Percentiles rank a stretch among this genome's conserved stretches.
These are phyloP conservation scores for Antrozous pallidus DNA, from an alignment of 2,797 vertebrate species.

Conservation along the genomic window DNA sequence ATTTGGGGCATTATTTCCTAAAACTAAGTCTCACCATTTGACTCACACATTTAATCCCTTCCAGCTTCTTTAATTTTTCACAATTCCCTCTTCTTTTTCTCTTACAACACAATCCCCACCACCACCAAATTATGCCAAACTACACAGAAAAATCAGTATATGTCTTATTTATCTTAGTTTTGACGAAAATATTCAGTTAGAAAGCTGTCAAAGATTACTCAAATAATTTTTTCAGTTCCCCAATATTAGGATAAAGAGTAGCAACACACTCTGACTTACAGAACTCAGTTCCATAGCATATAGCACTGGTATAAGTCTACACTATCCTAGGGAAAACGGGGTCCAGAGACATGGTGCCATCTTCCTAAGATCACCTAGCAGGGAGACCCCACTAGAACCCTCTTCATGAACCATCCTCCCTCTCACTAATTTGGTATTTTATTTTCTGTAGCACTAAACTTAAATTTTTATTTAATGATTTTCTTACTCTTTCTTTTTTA, in stretches of 20 bases:
- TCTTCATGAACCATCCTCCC: neutral
- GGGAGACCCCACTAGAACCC: neutral
- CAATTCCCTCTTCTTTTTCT: neutral
- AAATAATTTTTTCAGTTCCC: neutral
- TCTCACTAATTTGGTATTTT: neutral
- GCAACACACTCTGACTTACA: neutral
- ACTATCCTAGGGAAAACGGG: neutral
- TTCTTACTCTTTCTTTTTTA: neutral
- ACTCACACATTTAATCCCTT: neutral
- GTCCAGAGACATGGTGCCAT: neutral
- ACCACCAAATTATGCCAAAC: neutral
- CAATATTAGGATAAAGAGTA: neutral
- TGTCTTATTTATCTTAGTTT: neutral
- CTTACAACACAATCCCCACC: neutral
- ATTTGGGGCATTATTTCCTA: neutral
- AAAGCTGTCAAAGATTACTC: neutral
- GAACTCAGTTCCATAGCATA: neutral
- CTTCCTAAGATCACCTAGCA: neutral
- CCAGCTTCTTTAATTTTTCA: neutral
- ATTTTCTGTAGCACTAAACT: conserved; percentile 16
- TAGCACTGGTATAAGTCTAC: neutral
- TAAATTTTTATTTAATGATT: neutral
- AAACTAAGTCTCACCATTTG: neutral
- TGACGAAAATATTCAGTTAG: neutral
- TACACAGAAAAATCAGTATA: neutral